A percentile compares a stretch with the other conserved stretches of the same genome.
phyloP scores from a whole-genome alignment of 2,113 vertebrate genomes.

The Nipponia nippon region DNA sequence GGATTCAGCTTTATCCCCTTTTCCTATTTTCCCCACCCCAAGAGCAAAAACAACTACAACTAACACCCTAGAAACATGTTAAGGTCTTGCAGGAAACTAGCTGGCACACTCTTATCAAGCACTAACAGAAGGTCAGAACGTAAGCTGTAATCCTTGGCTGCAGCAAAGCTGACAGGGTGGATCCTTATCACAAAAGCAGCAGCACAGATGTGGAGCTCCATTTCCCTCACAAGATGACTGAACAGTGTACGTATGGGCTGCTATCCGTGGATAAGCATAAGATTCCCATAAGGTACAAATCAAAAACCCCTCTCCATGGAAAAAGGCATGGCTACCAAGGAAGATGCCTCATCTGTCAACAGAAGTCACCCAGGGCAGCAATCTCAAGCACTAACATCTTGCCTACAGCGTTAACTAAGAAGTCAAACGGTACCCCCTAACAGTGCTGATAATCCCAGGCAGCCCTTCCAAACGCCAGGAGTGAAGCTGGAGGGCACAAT shows the following conservation, averaged over 20 bases:
- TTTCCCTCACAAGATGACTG: background rate
- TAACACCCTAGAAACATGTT: background rate
- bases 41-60: background rate
- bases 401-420: background rate
- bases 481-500: background rate
- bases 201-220: background rate
- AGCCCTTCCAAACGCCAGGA: background rate
- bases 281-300: background rate
- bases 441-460: background rate
- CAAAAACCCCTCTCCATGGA: background rate
- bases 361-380: background rate
- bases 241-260: background rate
- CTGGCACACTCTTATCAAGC: background rate
- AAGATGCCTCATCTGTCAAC: background rate
- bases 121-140: background rate
- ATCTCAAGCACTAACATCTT: background rate
- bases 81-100: background rate
- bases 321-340: background rate
- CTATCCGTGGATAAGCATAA: background rate
- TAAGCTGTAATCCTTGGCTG: background rate
- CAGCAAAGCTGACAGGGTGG: background rate
- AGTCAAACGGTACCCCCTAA: background rate
- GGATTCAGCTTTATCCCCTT: background rate
- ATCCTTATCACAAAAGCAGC: slow-evolving; percentile 1
- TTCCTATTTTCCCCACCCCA: background rate